These are phyloP conservation scores for Physocephala rufipes DNA, from an alignment of 2,888 invertebrate species.

Conservation along the genomic window DNA sequence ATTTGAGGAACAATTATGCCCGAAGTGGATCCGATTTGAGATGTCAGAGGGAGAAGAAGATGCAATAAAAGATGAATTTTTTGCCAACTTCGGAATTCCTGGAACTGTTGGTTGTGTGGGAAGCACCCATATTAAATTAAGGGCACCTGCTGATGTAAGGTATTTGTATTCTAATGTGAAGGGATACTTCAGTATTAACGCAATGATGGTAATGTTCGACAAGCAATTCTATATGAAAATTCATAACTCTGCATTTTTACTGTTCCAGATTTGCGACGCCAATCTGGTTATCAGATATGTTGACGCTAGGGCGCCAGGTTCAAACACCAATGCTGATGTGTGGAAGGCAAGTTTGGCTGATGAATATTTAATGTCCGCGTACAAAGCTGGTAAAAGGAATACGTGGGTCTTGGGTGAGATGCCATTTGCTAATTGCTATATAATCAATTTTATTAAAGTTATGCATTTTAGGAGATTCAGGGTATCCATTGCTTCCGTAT, in stretches of 20 bases:
- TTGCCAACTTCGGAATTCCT: neutral
- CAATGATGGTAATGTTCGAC: no score
- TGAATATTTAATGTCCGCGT: neutral
- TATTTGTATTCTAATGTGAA: neutral
- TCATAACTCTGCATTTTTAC: neutral
- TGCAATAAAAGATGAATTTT: neutral
- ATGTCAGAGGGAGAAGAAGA: neutral
- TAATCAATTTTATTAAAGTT: neutral
- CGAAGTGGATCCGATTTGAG: neutral
- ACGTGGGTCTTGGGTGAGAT: neutral
- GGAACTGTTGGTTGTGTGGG: neutral
- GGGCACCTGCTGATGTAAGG: neutral
- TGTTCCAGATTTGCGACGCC: neutral
- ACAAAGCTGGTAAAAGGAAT: neutral
- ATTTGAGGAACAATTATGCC: neutral
- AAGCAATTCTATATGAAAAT: neutral
- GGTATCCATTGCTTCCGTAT: neutral
- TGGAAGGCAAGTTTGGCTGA: constrained; percentile 5
- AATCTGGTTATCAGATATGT: neutral
- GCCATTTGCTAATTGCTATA: neutral
- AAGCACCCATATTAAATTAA: neutral
- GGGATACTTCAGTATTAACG: neutral
- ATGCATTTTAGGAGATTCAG: neutral
- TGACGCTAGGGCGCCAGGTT: neutral
- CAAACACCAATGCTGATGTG: neutral